These are phyloP conservation scores for Drosophila hydei DNA, from an alignment of 1,140 invertebrate species.

Conservation along the genomic window DNA sequence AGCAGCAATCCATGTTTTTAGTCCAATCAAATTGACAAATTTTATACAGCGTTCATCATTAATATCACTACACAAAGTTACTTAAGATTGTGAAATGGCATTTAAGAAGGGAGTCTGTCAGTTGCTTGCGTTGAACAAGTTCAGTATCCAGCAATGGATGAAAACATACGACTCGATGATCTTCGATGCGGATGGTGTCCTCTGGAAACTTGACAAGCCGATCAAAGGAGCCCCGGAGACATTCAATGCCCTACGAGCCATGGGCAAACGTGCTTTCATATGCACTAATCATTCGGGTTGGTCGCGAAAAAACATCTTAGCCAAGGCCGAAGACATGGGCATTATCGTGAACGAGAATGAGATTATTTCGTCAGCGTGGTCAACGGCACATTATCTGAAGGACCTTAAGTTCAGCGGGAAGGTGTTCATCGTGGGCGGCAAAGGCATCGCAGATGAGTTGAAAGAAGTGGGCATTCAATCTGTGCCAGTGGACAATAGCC, in stretches of 20 bases:
- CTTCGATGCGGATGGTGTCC: constrained; percentile 53
- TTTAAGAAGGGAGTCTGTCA: constrained; percentile 46
- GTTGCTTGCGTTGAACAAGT: constrained; percentile 42
- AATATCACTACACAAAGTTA: not conserved
- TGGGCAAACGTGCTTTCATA: constrained; percentile 54
- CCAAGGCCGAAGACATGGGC: constrained; percentile 43
- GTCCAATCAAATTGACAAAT: not conserved
- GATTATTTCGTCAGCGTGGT: constrained; percentile 41
- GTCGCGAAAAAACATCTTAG: constrained; percentile 11
- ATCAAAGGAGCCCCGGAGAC: constrained; percentile 43
- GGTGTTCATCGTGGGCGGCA: constrained; percentile 46
- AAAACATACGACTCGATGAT: constrained; percentile 55
- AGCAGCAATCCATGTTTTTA: not conserved
- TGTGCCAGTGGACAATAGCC: constrained; percentile 7
- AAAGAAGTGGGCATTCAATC: constrained; percentile 43
- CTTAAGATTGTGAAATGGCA: not conserved
- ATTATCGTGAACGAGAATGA: constrained; percentile 38
- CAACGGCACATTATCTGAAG: constrained; percentile 38
- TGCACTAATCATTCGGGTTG: constrained; percentile 53
- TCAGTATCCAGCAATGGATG: constrained; percentile 44
- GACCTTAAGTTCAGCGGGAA: constrained; percentile 44
- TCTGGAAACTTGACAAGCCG: constrained; percentile 33
- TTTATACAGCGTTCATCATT: too few species aligned
- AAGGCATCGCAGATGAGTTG: constrained; percentile 60
- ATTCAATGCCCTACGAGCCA: constrained; percentile 53